Base-by-base conservation (phyloP, 2,888 invertebrate genomes). In the Calameuta pallipes region DNA sequence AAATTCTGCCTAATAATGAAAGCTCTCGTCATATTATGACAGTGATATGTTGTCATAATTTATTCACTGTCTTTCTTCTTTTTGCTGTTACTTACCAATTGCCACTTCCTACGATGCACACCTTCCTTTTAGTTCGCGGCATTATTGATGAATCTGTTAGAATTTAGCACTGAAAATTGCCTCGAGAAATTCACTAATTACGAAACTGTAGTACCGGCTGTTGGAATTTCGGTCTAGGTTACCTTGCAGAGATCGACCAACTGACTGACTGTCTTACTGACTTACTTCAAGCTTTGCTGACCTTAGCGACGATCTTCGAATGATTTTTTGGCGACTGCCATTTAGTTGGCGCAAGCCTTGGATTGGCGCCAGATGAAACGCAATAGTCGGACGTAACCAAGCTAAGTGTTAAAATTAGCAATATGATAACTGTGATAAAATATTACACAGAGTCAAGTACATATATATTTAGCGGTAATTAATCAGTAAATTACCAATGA, bases 71-170 rank as follows among this genome's bases (percentile, higher is more conserved):
- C 2, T 6, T 23, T 23, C 6, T 2, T 2, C 23, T 15, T 56
- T 71, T 30, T 33, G 15, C 9, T 30, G 11, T 13, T 76, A 85
- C 90, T 90, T 90, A 93, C 93, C 93, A 93, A 87, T 93, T 93
- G 80, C 93, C 93, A 80, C 93, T 93, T 79, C 93, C 93, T 75
- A 93, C 92, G 86, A 93, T 92, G 87, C 93, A 93, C 74, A 93
- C 91, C 85, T 91, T 92, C 84, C 92, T 92, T 84, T 92, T 92
- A 34, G 86, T 83, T 56, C 82, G 82, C 73, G 85, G 84, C 86
- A 87, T 87, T 34, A 15, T 71, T 71, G 30, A 15, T 71, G 31
- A 15, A 9, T 71, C 71, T 30, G 3, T 71, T 30, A 71, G 1
- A 13, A 13, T 9, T 70, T 1, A 31, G 1, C 71, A 33, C 33